Percentiles rank a stretch among this genome's conserved stretches.
These are phyloP conservation scores for Anser brachyrhynchus DNA, from an alignment of 2,113 vertebrate species.

Conservation along the genomic window DNA sequence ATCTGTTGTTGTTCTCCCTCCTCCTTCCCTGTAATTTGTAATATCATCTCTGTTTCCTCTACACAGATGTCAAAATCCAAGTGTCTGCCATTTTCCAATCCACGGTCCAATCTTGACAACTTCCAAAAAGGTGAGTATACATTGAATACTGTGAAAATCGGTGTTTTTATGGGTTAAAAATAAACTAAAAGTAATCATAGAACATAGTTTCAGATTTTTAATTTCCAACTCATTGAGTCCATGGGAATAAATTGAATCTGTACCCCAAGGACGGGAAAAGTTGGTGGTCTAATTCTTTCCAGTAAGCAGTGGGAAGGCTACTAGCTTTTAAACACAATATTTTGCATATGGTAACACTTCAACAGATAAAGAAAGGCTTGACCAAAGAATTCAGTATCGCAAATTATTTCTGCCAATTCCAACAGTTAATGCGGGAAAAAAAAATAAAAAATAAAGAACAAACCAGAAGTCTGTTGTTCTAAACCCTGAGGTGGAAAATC, in stretches of 20 bases:
- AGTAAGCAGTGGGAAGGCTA: background rate
- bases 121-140: background rate
- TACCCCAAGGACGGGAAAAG: background rate
- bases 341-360: background rate
- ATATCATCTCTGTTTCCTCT: background rate
- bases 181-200: background rate
- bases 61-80: background rate
- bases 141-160: background rate
- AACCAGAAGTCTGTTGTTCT: background rate
- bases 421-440: background rate
- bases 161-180: background rate
- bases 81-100: background rate
- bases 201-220: background rate
- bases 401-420: background rate
- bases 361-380: background rate
- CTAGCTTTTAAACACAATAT: background rate
- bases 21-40: background rate
- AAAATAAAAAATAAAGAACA: background rate
- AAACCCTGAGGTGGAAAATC: background rate
- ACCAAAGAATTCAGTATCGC: background rate
- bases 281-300: background rate
- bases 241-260: background rate
- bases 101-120: background rate
- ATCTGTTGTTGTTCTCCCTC: background rate
- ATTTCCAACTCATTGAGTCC: background rate